A percentile compares a stretch with the other conserved stretches of the same genome.
These are phyloP conservation scores for Nothoprocta pentlandii DNA, from an alignment of 2,113 vertebrate species.

Conservation along the genomic window DNA sequence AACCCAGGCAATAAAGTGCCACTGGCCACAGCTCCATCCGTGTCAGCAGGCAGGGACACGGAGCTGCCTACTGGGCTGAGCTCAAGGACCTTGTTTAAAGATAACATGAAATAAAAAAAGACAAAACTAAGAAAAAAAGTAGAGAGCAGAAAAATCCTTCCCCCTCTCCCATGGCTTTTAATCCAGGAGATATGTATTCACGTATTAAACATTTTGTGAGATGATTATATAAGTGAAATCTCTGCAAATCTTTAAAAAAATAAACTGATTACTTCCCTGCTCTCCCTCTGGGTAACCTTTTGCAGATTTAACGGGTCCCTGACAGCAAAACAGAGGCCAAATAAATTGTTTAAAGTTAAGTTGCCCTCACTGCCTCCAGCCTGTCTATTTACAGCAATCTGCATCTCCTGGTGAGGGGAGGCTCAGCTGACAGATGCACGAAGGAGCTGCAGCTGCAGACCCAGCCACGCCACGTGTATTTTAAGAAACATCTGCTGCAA, in stretches of 20 bases:
- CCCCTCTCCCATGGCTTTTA: neutral
- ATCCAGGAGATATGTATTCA: constrained; percentile 30
- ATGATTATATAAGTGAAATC: constrained; percentile 60
- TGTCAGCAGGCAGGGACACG: neutral
- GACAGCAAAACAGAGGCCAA: neutral
- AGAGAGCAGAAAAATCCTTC: constrained; percentile 5
- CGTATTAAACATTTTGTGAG: constrained; percentile 24
- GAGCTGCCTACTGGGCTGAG: neutral
- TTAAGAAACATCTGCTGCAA: constrained; percentile 9
- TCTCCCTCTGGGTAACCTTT: neutral
- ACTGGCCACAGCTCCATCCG: neutral
- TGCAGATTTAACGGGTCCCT: constrained; percentile 29
- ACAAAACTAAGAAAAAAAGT: neutral
- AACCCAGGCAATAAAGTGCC: neutral
- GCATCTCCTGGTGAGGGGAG: fast-evolving
- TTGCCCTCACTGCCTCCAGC: neutral
- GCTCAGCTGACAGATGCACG: fast-evolving
- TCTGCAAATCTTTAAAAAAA: constrained; percentile 56
- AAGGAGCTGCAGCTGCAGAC: neutral
- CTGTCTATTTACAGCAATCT: neutral
- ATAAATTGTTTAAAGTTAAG: neutral
- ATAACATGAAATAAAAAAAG: neutral
- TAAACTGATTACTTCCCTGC: constrained; percentile 8
- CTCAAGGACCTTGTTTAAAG: neutral
- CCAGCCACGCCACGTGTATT: fast-evolving